Evolutionary conservation across 2,888 invertebrate genomes (phyloP).

Genomic region (Sinohyriopsis cumingii): DNA sequence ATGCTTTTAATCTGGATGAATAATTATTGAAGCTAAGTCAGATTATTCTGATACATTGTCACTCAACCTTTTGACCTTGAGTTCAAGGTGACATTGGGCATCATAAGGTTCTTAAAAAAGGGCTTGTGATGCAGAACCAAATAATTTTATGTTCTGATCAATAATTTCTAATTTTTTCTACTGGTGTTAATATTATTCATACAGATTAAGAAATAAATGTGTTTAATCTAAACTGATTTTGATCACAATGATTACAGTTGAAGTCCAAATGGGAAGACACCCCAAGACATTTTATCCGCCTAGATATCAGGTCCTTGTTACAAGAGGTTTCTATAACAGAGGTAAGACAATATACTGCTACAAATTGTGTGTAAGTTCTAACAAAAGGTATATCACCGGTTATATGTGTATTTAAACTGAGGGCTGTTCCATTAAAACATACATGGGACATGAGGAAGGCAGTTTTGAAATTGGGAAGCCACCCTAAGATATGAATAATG

Average conservation of each 20-base stretch:
- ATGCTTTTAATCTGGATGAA: no score
- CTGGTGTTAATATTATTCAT: no score
- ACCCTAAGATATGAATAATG: not conserved
- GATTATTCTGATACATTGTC: no score
- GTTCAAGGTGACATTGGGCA: no score
- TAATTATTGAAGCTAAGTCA: no score
- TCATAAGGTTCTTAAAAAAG: no score
- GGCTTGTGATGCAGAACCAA: no score
- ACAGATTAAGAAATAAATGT: no score
- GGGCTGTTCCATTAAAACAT: not conserved
- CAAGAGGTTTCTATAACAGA: slow-evolving; percentile 88
- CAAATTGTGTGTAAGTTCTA: not conserved
- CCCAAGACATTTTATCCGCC: slow-evolving; percentile 84
- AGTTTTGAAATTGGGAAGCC: not conserved
- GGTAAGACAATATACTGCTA: slow-evolving; percentile 48
- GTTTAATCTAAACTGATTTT: not conserved
- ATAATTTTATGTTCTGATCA: no score
- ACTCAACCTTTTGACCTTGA: no score
- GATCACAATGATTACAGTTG: slow-evolving; percentile 44
- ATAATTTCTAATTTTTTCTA: no score
- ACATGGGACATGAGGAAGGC: no score
- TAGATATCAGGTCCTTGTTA: slow-evolving; percentile 88
- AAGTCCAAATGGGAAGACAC: slow-evolving; percentile 74
- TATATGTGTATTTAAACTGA: not conserved
- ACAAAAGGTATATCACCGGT: not conserved